Base-by-base conservation (phyloP, 2,797 vertebrate genomes). In the Melanitta fusca region DNA sequence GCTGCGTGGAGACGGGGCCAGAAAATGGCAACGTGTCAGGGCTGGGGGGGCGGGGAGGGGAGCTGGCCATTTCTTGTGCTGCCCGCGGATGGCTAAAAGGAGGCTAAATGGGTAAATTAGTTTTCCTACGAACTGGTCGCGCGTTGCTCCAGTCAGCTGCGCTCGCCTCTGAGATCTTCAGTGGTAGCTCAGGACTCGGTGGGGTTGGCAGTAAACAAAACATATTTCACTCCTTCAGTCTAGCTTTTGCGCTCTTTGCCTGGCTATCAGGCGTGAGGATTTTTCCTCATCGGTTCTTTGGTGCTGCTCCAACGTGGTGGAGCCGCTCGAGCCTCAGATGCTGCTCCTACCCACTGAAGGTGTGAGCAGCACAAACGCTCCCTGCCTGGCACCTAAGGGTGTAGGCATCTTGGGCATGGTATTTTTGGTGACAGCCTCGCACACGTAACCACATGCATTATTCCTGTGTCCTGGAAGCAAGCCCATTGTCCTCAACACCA, bases 1-100 rank as follows among this genome's bases (percentile, higher is more conserved):
- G 74, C 91, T 54, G 68, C 34, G 10, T 85, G 94, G 88, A 91
- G 84, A 92, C 9, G 0, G 86, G 89, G 74, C 82, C 84, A 82
- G 79, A 96, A 92, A 82, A 91, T 88, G 80, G 90, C 85, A 93
- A 86, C 28, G n/a, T 89, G 80, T 89, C 74, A 75, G 88, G 68
- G 73, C 60, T 0, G 38, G 61, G 54, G 79, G 81, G 58, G 69
- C 4, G 1, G 38, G 71, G 58, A 80, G 60, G 84, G 56, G 56
- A 79, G 41, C 43, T 91, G 81, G 85, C 70, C 56, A 22, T 89
- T 92, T 80, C 82, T 96, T 80, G 5, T 0, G 25, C 85, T 80
- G 53, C 86, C 91, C 90, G 72, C 60, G 88, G 74, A 75, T 89
- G 91, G 80, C 88, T 89, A 34, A 53, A 86, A 89, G 73, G 86